Percentiles rank a stretch among this genome's conserved stretches.
Evolutionary conservation across 2,113 vertebrate genomes (phyloP).

Genomic region (Erythrocebus patas): DNA sequence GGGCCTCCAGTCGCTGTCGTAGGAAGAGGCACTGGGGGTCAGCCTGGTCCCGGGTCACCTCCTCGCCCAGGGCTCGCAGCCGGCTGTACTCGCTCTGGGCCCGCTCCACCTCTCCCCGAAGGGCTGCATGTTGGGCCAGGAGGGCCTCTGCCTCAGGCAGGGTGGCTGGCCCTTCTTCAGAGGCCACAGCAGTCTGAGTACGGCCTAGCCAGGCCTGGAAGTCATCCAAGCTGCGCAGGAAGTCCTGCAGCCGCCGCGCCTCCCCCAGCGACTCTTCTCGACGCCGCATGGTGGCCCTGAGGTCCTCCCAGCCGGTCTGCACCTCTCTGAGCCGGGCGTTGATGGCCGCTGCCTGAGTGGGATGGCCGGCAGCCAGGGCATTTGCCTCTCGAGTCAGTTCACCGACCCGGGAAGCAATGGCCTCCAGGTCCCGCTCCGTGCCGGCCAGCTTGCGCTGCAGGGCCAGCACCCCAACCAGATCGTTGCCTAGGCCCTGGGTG

Average conservation of each 20-base stretch:
- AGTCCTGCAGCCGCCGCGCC: slow-evolving; percentile 93
- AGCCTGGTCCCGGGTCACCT: slow-evolving; percentile 91
- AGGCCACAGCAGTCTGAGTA: slow-evolving; percentile 92
- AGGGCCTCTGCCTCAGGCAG: slow-evolving; percentile 90
- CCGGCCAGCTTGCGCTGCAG: slow-evolving; percentile 94
- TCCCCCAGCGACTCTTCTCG: slow-evolving; percentile 94
- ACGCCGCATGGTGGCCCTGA: slow-evolving; percentile 89
- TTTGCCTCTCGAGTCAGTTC: slow-evolving; percentile 88
- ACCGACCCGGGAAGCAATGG: slow-evolving; percentile 92
- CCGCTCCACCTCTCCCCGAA: slow-evolving; percentile 94
- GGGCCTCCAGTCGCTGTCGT: slow-evolving; percentile 91
- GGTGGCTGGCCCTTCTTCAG: slow-evolving; percentile 92
- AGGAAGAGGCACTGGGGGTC: slow-evolving; percentile 93
- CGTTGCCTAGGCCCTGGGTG: slow-evolving; percentile 92
- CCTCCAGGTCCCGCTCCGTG: slow-evolving; percentile 94
- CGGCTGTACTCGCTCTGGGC: slow-evolving; percentile 92
- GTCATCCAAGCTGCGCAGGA: slow-evolving; percentile 93
- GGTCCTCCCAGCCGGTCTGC: slow-evolving; percentile 91
- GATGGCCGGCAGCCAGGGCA: slow-evolving; percentile 87
- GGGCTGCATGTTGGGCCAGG: slow-evolving; percentile 90
- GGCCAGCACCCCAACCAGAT: slow-evolving; percentile 93
- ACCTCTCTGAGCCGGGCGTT: slow-evolving; percentile 83
- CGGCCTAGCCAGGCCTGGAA: slow-evolving; percentile 95
- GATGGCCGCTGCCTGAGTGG: slow-evolving; percentile 86
- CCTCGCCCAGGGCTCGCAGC: slow-evolving; percentile 89